Evolutionary conservation across 2,113 vertebrate genomes (phyloP).

Genomic region (Triplophysa tibetana): DNA sequence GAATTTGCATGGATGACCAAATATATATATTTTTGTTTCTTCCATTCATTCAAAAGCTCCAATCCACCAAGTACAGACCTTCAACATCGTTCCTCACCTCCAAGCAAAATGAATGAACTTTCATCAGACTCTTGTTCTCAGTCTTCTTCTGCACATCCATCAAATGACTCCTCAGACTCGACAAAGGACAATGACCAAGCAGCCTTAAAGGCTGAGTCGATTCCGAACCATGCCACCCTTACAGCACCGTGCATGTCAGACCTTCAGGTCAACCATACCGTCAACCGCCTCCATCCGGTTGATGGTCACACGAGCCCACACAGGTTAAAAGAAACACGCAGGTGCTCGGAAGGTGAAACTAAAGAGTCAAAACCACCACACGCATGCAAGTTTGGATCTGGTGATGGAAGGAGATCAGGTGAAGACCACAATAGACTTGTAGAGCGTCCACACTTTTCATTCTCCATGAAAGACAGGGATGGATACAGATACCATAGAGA

Average conservation of each 20-base stretch:
- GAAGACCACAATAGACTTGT: slow-evolving; percentile 53
- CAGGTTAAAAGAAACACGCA: slow-evolving; percentile 2
- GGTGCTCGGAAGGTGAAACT: slow-evolving; percentile 31
- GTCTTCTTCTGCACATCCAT: slow-evolving; percentile 29
- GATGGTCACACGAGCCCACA: slow-evolving; percentile 42
- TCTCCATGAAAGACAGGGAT: slow-evolving; percentile 62
- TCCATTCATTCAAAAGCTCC: slow-evolving; percentile 23
- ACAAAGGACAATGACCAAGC: neutral
- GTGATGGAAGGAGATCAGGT: slow-evolving; percentile 38
- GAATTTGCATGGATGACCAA: too few relatives aligned
- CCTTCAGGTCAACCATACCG: slow-evolving; percentile 37
- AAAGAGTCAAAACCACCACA: slow-evolving; percentile 51
- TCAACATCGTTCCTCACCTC: slow-evolving; percentile 29
- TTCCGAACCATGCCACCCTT: neutral
- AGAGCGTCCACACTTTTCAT: slow-evolving; percentile 45
- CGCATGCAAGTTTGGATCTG: slow-evolving; percentile 51
- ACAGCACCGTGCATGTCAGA: slow-evolving; percentile 19
- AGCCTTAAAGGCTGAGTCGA: neutral
- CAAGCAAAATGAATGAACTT: slow-evolving; percentile 56
- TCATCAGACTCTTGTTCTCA: slow-evolving; percentile 51
- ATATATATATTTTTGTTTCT: neutral
- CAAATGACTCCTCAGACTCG: neutral
- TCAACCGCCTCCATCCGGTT: neutral
- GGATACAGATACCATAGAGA: slow-evolving; percentile 61
- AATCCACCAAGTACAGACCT: slow-evolving; percentile 31